phyloP scores from a whole-genome alignment of 1,140 invertebrate species.

The Euura saliciscinereae region DNA sequence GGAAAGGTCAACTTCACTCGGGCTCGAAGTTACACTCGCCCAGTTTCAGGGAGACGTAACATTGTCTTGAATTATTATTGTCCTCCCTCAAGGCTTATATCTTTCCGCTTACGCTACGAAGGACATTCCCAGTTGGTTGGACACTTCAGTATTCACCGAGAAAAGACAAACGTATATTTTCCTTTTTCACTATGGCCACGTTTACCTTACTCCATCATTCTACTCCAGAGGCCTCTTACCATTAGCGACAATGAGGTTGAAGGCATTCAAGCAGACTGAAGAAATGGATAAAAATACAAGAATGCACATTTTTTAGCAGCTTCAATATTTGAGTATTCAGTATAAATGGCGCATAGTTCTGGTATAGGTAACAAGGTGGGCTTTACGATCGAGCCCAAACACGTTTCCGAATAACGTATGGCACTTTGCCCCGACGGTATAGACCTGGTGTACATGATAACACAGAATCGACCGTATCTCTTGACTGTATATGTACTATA shows the following conservation, averaged over 20 bases:
- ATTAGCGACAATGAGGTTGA: no score
- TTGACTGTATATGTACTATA: background rate
- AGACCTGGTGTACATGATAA: background rate
- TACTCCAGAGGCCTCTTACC: no score
- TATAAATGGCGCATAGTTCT: no score
- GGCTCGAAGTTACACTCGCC: background rate
- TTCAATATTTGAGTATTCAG: no score
- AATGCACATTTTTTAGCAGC: no score
- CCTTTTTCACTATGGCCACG: background rate
- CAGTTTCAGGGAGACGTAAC: background rate
- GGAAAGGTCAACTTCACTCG: background rate
- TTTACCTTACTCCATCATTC: background rate
- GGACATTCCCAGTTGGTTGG: background rate
- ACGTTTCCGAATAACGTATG: background rate
- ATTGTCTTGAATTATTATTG: background rate
- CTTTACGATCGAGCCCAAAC: background rate
- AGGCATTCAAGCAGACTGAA: no score
- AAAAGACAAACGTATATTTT: background rate
- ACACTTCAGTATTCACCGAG: background rate
- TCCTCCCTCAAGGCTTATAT: conserved; percentile 4
- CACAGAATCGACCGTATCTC: background rate
- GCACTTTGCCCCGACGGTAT: background rate
- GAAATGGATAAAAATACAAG: no score
- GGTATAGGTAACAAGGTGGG: background rate
- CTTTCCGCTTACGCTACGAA: background rate